These are phyloP conservation scores for Musca domestica DNA, from an alignment of 1,140 invertebrate genomes.

Conservation along the genomic window DNA sequence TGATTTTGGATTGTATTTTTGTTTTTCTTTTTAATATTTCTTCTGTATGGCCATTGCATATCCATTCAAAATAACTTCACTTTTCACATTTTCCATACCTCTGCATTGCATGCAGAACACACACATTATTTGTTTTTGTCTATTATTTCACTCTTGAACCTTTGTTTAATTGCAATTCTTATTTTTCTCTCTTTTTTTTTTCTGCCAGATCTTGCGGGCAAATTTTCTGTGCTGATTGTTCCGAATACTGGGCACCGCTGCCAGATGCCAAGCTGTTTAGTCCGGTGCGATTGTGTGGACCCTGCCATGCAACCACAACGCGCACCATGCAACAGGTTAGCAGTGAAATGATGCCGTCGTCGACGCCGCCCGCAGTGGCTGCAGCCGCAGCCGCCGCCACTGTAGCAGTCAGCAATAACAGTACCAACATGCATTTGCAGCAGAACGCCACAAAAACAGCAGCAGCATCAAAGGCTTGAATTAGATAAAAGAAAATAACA, in stretches of 20 bases:
- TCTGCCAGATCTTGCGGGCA: constrained; percentile 74
- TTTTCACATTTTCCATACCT: too few species aligned
- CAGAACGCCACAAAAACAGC: constrained; percentile 18
- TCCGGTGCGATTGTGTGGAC: constrained; percentile 74
- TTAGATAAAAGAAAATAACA: neutral
- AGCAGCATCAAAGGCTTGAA: constrained; percentile 22
- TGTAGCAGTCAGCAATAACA: constrained; percentile 19
- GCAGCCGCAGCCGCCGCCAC: neutral
- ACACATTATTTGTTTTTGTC: neutral
- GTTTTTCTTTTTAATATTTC: too few species aligned
- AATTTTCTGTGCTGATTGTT: constrained; percentile 85
- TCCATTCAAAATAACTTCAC: neutral
- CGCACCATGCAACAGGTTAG: constrained; percentile 34
- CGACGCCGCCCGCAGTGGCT: neutral
- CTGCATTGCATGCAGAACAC: too few species aligned
- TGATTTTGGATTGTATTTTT: neutral
- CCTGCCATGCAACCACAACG: constrained; percentile 49
- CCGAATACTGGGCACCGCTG: constrained; percentile 73
- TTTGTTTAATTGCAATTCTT: neutral
- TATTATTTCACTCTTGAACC: too few species aligned
- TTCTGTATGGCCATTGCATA: too few species aligned
- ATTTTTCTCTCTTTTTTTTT: constrained; percentile 4
- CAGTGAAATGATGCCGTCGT: neutral
- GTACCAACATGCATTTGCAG: constrained; percentile 14
- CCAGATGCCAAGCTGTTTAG: constrained; percentile 78